Base-by-base conservation (phyloP, 2,888 invertebrate species). In the Amphipyra tragopoginis region DNA sequence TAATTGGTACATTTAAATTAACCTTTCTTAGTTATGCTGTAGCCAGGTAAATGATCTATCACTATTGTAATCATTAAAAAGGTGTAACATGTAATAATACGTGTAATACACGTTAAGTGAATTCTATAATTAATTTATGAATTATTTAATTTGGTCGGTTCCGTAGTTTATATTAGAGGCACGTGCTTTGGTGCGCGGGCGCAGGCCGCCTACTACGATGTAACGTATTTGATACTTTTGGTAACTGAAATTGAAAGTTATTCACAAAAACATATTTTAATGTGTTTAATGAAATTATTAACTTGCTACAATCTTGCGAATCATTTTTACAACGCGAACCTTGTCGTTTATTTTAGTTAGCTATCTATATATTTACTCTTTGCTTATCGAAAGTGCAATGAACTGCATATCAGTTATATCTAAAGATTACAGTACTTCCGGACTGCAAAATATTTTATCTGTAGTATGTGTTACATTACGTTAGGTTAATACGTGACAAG, bases 131-230 rank as follows among this genome's bases (percentile, higher is more conserved):
- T 86, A 85, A 84, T 87, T 80, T 86, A 84, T 84, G 75, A 86
- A 86, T 87, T 84, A 88, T 88, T 86, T 87, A 86, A 89, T 90
- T 88, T 84, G 51, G 83, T 80, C 61, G 44, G 76, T 80, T 75
- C 73, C 73, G 70, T 77, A 82, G 89, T 90, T 90, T 90, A 89
- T 86, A 79, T 83, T 86, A 80, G 64, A 82, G 83, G 89, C 91
- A 91, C 91, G 91, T 82, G 89, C 88, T 77, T 56, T 69, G 72
- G 68, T 61, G 60, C 61, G 69, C 72, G 13, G 58, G 58, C 58
- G 64, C 67, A 60, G 51, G 10, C 47, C 9, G 14, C 0, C 5
- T 70, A 77, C 62, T 11, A 2, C 36, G 73, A 26, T 15, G 15
- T 5, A 75, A 38, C n/a, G 5, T 21, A 21, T 39, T 84, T 79